Evolutionary conservation across 1,140 invertebrate genomes (phyloP).

Genomic region (Sweltsa coloradensis): DNA sequence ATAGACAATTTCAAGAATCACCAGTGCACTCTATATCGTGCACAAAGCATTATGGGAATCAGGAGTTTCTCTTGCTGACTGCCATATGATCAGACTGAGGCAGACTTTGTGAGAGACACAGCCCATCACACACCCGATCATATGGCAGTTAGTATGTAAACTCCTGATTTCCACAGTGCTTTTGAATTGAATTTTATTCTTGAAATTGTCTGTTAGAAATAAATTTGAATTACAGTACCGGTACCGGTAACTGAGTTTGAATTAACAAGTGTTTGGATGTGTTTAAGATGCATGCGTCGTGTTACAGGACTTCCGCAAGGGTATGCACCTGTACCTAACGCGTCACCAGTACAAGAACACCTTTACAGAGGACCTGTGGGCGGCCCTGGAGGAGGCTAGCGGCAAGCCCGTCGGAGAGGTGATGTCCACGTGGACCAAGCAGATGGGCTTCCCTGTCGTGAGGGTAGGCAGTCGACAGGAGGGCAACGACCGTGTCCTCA

Average conservation of each 20-base stretch:
- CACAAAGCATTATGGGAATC: too few species aligned
- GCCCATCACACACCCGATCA: too few species aligned
- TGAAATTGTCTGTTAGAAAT: not conserved
- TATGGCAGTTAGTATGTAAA: too few species aligned
- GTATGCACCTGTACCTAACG: constrained; percentile 87
- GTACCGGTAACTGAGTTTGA: too few species aligned
- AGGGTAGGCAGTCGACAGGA: constrained; percentile 35
- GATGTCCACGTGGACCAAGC: constrained; percentile 91
- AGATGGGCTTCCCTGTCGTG: constrained; percentile 80
- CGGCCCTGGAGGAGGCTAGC: constrained; percentile 75
- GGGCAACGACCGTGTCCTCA: constrained; percentile 48
- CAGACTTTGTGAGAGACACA: too few species aligned
- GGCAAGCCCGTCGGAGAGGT: constrained; percentile 80
- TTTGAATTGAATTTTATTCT: too few species aligned
- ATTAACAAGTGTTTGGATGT: constrained; percentile 7
- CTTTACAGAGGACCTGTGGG: constrained; percentile 90
- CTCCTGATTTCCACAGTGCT: too few species aligned
- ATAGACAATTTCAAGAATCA: too few species aligned
- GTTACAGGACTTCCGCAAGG: constrained; percentile 72
- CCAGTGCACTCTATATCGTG: too few species aligned
- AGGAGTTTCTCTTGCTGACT: too few species aligned
- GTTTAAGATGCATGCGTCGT: too few species aligned
- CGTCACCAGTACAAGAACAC: constrained; percentile 84
- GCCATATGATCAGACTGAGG: too few species aligned
- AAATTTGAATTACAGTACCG: constrained; percentile 1